Percentiles rank a stretch among this genome's conserved stretches.
Evolutionary conservation across 1,140 invertebrate genomes (phyloP).

Genomic region (Drosophila sproati): DNA sequence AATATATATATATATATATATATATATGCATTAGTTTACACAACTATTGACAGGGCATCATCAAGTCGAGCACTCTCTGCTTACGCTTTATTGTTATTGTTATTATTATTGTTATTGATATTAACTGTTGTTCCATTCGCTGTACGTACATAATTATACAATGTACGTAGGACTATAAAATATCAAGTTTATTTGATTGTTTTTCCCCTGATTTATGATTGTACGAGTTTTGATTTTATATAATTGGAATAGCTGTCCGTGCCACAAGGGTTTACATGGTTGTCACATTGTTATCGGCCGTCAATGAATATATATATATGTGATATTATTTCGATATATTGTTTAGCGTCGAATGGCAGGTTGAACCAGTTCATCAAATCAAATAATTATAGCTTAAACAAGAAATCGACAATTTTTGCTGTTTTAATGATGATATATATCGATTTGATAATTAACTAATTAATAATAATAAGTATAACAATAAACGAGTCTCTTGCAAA

Average conservation of each 20-base stretch:
- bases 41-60: background rate
- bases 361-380: slow-evolving; percentile 1
- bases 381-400: slow-evolving; percentile 1
- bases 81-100: background rate
- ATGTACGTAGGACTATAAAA: slow-evolving; percentile 16
- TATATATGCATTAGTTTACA: background rate
- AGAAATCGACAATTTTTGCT: background rate
- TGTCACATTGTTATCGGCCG: background rate
- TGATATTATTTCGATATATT: slow-evolving; percentile 9
- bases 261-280: background rate
- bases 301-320: slow-evolving; percentile 10
- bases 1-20: too few species aligned
- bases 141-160: slow-evolving; percentile 6
- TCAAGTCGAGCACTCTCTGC: background rate
- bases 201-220: slow-evolving; percentile 58
- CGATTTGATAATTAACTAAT: too few species aligned
- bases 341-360: background rate
- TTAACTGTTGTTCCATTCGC: slow-evolving; percentile 22
- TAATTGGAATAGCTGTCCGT: slow-evolving; percentile 41
- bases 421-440: background rate
- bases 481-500: too few species aligned
- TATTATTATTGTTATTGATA: slow-evolving; percentile 3
- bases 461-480: too few species aligned
- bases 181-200: slow-evolving; percentile 57
- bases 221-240: slow-evolving; percentile 49